Conservation (phyloP, 2,797 vertebrate species). For the Eospalax fontanierii region DNA sequence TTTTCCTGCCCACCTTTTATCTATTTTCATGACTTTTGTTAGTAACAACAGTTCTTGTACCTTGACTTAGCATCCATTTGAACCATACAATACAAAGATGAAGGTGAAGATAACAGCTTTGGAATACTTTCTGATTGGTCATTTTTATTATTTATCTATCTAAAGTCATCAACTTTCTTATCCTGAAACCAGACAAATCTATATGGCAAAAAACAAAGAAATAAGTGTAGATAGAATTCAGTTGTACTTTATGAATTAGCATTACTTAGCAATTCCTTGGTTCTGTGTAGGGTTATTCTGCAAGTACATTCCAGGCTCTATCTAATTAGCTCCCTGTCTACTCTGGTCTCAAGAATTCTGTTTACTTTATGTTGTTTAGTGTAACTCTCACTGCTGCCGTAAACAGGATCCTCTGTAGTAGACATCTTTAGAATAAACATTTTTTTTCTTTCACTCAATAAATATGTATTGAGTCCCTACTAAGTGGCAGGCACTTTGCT, state of each 20-base stretch:
- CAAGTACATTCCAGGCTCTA: neutral
- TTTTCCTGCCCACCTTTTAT: neutral
- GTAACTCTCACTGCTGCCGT: neutral
- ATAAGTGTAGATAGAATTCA: neutral
- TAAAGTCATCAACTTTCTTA: neutral
- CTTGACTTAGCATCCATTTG: neutral
- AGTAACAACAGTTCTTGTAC: neutral
- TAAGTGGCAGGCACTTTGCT: neutral
- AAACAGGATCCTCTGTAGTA: too few species aligned
- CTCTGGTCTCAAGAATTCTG: neutral
- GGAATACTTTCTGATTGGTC: conserved; percentile 13
- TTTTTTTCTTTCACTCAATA: neutral
- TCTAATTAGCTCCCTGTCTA: neutral
- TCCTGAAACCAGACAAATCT: neutral
- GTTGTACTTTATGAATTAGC: neutral
- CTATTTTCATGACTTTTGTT: neutral
- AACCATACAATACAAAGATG: neutral
- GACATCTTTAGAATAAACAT: neutral
- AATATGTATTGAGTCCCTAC: neutral
- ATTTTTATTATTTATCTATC: neutral
- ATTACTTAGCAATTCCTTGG: neutral
- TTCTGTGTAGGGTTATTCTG: neutral
- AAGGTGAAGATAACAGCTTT: neutral
- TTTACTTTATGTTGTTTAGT: neutral
- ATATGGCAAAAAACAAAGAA: neutral